Percentiles rank a stretch among this genome's conserved stretches.
Conservation (phyloP, 2,888 invertebrate species). For the Bellardia bayeri region DNA sequence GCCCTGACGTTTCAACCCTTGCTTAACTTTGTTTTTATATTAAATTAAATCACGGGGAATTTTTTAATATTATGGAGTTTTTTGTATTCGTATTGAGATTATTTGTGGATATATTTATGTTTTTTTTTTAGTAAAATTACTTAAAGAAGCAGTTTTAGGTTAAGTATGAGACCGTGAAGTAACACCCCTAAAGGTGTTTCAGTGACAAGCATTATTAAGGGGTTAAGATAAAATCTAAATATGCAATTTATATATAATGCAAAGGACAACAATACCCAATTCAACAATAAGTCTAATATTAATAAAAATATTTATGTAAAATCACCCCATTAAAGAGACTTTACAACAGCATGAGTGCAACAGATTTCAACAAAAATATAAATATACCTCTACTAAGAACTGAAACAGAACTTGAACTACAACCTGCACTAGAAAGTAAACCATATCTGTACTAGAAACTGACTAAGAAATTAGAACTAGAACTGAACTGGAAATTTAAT, state of each 20-base stretch:
- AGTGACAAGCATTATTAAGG: slow-evolving; percentile 56
- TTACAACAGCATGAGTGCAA: background rate
- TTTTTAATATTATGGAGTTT: slow-evolving; percentile 8
- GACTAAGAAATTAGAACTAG: no score
- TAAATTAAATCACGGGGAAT: slow-evolving; percentile 26
- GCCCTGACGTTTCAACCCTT: background rate
- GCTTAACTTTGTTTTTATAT: background rate
- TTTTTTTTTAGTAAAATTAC: background rate
- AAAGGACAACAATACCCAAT: slow-evolving; percentile 44
- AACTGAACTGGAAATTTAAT: no score
- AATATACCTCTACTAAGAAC: no score
- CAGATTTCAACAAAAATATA: no score
- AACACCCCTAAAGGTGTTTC: slow-evolving; percentile 13
- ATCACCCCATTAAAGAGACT: no score
- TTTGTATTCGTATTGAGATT: slow-evolving; percentile 17
- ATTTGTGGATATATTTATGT: background rate
- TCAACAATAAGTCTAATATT: slow-evolving; percentile 30
- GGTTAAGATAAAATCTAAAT: slow-evolving; percentile 56
- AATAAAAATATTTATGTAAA: background rate
- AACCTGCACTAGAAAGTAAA: no score
- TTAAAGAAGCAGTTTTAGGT: background rate
- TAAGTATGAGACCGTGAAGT: background rate
- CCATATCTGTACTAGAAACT: no score
- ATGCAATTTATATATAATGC: slow-evolving; percentile 29
- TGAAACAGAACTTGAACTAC: no score